Evolutionary conservation across 2,113 vertebrate species (phyloP).

Genomic region (Baryphthengus martii): DNA sequence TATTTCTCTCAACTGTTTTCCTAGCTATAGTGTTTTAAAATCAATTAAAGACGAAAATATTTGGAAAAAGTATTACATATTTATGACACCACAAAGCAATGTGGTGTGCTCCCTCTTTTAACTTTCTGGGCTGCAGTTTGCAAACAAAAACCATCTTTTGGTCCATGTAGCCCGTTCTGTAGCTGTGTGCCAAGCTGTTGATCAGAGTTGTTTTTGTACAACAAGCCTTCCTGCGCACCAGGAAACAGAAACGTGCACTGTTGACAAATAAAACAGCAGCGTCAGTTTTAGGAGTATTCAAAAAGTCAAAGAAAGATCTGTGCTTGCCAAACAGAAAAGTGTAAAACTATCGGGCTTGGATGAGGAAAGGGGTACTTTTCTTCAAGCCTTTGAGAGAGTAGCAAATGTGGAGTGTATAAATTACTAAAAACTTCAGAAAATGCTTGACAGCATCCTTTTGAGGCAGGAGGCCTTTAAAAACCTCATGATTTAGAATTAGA

Average conservation of each 20-base stretch:
- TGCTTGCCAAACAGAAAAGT: neutral
- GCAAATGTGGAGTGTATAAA: neutral
- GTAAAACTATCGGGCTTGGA: neutral
- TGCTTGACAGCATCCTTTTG: neutral
- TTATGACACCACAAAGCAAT: neutral
- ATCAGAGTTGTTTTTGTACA: neutral
- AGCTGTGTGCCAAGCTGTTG: neutral
- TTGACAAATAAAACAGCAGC: conserved; percentile 19
- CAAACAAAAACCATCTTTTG: neutral
- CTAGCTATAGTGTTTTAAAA: neutral
- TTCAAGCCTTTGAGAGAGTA: neutral
- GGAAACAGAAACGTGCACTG: conserved; percentile 38
- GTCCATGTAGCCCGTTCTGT: neutral
- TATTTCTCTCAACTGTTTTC: neutral
- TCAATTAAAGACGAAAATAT: neutral
- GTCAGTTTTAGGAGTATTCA: neutral
- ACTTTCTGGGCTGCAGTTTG: neutral
- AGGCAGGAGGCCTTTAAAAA: neutral
- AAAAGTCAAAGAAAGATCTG: neutral
- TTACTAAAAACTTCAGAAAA: neutral
- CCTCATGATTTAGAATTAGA: neutral
- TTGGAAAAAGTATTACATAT: neutral
- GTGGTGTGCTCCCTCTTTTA: neutral
- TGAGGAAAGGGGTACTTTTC: neutral
- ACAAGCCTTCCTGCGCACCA: neutral